Evolutionary conservation across 2,888 invertebrate species (phyloP).

Genomic region (Amphipyra berbera): DNA sequence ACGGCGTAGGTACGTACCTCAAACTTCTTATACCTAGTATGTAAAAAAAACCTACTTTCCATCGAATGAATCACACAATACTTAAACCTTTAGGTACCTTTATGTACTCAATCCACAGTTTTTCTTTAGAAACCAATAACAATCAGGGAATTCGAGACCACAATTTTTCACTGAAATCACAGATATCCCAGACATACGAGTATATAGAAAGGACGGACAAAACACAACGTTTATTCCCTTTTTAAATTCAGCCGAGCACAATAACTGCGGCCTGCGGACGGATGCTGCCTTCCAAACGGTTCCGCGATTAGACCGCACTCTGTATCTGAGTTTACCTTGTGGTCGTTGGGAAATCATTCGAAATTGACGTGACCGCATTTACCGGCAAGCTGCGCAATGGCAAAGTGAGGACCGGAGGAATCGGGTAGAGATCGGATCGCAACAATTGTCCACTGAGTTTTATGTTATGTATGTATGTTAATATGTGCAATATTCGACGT

Average conservation of each 20-base stretch:
- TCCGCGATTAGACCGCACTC: slow-evolving; percentile 60
- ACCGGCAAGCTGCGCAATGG: not conserved
- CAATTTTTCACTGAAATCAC: slow-evolving; percentile 16
- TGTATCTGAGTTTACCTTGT: slow-evolving; percentile 45
- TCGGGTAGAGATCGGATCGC: no score
- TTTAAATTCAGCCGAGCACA: slow-evolving; percentile 65
- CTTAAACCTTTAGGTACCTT: no score
- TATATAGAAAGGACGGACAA: slow-evolving; percentile 30
- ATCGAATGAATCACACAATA: no score
- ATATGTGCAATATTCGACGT: no score
- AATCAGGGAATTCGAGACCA: not conserved
- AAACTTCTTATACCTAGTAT: no score
- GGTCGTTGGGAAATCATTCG: slow-evolving; percentile 37
- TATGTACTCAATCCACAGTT: no score
- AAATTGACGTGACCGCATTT: slow-evolving; percentile 29
- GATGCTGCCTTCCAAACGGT: slow-evolving; percentile 61
- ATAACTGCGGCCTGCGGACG: slow-evolving; percentile 56
- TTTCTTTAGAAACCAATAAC: not conserved
- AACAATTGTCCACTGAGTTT: no score
- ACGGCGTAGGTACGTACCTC: no score
- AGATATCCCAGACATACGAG: slow-evolving; percentile 20
- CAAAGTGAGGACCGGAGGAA: not conserved
- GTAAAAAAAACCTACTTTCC: no score
- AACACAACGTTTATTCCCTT: slow-evolving; percentile 51
- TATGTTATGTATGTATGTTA: no score